Conservation (phyloP, 1,140 invertebrate genomes). For the Pectinophora gossypiella region DNA sequence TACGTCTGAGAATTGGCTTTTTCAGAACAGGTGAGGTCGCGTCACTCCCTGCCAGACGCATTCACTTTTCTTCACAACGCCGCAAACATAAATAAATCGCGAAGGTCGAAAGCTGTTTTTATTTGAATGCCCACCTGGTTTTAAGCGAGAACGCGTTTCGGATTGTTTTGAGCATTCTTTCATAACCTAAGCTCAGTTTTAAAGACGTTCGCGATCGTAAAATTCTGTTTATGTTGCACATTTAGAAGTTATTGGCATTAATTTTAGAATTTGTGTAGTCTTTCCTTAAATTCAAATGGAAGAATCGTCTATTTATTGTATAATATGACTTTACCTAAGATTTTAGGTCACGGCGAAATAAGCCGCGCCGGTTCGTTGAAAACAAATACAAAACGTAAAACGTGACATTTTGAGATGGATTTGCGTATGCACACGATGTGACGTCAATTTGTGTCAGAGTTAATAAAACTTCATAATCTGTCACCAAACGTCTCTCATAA, state of each 20-base stretch:
- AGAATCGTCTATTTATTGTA: too few species aligned
- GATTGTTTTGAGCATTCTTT: conserved; percentile 56
- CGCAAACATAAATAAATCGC: conserved; percentile 40
- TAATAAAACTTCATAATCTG: conserved; percentile 12
- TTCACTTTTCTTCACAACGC: conserved; percentile 50
- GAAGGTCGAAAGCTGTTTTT: conserved; percentile 48
- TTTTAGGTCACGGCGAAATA: too few species aligned
- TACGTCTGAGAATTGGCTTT: conserved; percentile 56
- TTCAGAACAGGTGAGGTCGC: conserved; percentile 52
- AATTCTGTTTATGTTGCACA: conserved; percentile 54
- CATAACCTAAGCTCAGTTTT: conserved; percentile 58
- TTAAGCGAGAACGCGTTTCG: conserved; percentile 45
- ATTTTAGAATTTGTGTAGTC: neutral
- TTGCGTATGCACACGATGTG: conserved; percentile 19
- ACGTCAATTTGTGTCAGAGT: conserved; percentile 17
- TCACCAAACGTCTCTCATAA: neutral
- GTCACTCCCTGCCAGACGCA: conserved; percentile 28
- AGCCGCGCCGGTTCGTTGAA: too few species aligned
- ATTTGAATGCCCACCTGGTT: conserved; percentile 55
- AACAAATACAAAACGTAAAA: too few species aligned
- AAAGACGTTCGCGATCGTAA: conserved; percentile 54
- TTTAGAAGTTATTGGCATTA: conserved; percentile 46
- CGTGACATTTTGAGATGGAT: conserved; percentile 24
- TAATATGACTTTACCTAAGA: too few species aligned
- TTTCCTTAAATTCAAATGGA: too few species aligned